Evolutionary conservation across 2,113 vertebrate species (phyloP).

Genomic region (Paracanthobrama guichenoti): DNA sequence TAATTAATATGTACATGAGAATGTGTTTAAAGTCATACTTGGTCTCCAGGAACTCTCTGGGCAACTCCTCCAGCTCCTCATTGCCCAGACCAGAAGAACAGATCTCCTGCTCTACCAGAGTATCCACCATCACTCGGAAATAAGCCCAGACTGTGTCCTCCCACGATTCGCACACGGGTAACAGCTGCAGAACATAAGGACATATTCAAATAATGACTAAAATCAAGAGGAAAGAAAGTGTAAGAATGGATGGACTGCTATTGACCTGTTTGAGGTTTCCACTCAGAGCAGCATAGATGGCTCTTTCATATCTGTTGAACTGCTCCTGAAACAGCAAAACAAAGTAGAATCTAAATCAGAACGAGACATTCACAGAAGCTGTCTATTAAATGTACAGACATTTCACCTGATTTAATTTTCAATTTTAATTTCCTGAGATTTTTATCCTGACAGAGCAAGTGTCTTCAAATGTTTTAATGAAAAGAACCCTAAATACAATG

Average conservation of each 20-base stretch:
- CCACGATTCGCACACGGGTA: constrained; percentile 94
- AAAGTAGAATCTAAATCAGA: background rate
- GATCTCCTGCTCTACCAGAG: constrained; percentile 92
- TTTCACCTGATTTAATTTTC: background rate
- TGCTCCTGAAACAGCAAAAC: constrained; percentile 69
- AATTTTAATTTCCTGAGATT: background rate
- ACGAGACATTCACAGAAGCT: background rate
- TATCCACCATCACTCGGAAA: constrained; percentile 96
- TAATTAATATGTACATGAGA: background rate
- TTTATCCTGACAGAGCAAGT: no score
- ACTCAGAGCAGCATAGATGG: constrained; percentile 92
- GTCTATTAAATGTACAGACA: background rate
- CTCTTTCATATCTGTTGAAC: constrained; percentile 89
- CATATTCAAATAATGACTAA: constrained; percentile 19
- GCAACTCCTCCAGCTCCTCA: constrained; percentile 86
- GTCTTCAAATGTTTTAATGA: no score
- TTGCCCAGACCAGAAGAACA: constrained; percentile 82
- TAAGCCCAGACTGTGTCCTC: constrained; percentile 96
- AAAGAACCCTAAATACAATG: no score
- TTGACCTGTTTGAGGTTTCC: constrained; percentile 94
- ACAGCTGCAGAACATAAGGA: constrained; percentile 72
- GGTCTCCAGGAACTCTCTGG: constrained; percentile 88
- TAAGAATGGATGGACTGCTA: background rate
- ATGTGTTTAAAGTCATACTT: constrained; percentile 78
- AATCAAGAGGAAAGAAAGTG: background rate